Evolutionary conservation across 35 echinoderm and acorn worm genomes (phyloP).

Genomic region (Amphiura filiformis): DNA sequence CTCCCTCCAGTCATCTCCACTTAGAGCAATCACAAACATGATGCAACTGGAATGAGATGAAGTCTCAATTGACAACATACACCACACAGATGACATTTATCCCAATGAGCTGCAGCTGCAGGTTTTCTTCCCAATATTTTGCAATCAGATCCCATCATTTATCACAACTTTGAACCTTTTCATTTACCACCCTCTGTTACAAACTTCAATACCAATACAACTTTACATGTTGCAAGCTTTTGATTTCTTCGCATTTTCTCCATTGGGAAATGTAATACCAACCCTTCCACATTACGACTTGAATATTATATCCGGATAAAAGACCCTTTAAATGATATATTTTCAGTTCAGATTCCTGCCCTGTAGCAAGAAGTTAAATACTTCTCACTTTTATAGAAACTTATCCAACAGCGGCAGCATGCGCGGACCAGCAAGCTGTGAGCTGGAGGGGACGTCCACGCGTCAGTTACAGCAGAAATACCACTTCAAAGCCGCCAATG

Average conservation of each 20-base stretch:
- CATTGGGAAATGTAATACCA: background rate
- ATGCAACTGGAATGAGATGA: no score
- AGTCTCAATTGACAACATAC: no score
- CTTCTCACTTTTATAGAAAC: background rate
- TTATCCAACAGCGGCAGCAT: background rate
- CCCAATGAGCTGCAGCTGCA: no score
- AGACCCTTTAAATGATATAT: background rate
- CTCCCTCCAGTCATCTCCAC: no score
- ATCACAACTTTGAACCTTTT: background rate
- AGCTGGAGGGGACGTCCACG: background rate
- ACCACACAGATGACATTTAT: no score
- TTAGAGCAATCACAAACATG: no score
- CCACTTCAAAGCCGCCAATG: background rate
- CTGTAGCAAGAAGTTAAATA: background rate
- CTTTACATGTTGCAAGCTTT: background rate
- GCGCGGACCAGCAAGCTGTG: no score
- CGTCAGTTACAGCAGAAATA: background rate
- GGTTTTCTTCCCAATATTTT: no score
- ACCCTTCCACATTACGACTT: no score
- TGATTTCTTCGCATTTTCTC: background rate
- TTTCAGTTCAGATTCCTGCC: conserved; percentile 9
- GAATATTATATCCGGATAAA: no score
- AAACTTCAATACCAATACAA: background rate
- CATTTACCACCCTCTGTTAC: background rate
- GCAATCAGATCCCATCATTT: background rate